Evolutionary conservation across 2,888 invertebrate genomes (phyloP).

Genomic region (Eupithecia subfuscata): DNA sequence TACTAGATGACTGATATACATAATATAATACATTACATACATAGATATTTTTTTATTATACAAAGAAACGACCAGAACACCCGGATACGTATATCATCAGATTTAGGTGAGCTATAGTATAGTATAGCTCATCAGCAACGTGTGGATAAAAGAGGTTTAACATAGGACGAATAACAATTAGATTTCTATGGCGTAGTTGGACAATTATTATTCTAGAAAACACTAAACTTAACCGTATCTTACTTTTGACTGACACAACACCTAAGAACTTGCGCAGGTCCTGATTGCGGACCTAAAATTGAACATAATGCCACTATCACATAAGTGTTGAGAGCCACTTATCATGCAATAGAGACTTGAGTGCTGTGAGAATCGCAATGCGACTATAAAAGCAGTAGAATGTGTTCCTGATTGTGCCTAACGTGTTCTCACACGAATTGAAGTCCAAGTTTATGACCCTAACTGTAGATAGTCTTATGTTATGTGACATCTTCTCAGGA

Average conservation of each 20-base stretch:
- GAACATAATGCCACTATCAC: background rate
- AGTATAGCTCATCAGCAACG: background rate
- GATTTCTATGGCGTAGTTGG: background rate
- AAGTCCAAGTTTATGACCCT: slow-evolving; percentile 11
- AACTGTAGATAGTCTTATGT: background rate
- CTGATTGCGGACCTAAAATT: background rate
- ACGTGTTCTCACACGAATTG: slow-evolving; percentile 22
- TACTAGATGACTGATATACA: too few relatives aligned
- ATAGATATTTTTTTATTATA: too few relatives aligned
- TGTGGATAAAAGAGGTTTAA: background rate
- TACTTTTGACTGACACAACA: background rate
- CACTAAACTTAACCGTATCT: background rate
- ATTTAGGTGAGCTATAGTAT: background rate
- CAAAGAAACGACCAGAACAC: too few relatives aligned
- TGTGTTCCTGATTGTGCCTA: slow-evolving; percentile 28
- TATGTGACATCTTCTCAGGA: background rate
- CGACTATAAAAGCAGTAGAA: slow-evolving; percentile 17
- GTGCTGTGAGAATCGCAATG: slow-evolving; percentile 30
- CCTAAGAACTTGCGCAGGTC: background rate
- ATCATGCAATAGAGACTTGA: slow-evolving; percentile 20
- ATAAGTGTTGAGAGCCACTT: slow-evolving; percentile 14
- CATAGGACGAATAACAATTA: background rate
- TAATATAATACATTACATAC: too few relatives aligned
- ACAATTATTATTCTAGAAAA: background rate
- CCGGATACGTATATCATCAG: background rate